phyloP scores from a whole-genome alignment of 2,113 vertebrate species.

The Carassius auratus region DNA sequence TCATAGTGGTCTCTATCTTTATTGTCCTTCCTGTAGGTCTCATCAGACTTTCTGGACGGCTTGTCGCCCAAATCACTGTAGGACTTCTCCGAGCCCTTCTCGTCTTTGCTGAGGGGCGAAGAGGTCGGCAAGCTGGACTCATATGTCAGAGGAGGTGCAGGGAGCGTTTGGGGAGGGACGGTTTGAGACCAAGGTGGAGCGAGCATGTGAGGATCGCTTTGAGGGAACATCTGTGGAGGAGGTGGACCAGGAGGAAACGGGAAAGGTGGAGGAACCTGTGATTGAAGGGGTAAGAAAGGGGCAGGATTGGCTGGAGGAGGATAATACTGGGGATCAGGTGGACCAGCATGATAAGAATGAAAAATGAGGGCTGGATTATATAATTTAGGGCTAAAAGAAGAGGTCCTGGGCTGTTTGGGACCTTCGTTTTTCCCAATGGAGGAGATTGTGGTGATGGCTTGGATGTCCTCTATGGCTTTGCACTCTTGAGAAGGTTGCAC shows the following conservation, averaged over 20 bases:
- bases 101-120: slow-evolving; percentile 76
- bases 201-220: slow-evolving; percentile 69
- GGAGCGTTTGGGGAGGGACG: slow-evolving; percentile 71
- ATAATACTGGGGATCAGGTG: slow-evolving; percentile 74
- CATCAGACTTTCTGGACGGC: slow-evolving; percentile 77
- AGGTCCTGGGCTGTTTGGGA: slow-evolving; percentile 65
- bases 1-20: slow-evolving; percentile 77
- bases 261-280: slow-evolving; percentile 80
- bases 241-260: slow-evolving; percentile 67
- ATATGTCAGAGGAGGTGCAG: slow-evolving; percentile 69
- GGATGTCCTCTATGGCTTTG: slow-evolving; percentile 61
- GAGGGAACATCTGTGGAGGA: slow-evolving; percentile 57
- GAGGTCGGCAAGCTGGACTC: slow-evolving; percentile 75
- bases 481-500: slow-evolving; percentile 60
- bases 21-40: slow-evolving; percentile 74
- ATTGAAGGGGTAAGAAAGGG: slow-evolving; percentile 73
- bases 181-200: slow-evolving; percentile 78
- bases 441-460: slow-evolving; percentile 60
- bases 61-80: slow-evolving; percentile 89
- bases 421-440: slow-evolving; percentile 67
- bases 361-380: slow-evolving; percentile 70
- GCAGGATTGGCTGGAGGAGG: slow-evolving; percentile 65
- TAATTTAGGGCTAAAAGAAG: slow-evolving; percentile 64
- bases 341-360: slow-evolving; percentile 69
- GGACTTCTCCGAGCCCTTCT: slow-evolving; percentile 80